Conservation (phyloP, 2,797 vertebrate genomes). For the Lates japonicus region DNA sequence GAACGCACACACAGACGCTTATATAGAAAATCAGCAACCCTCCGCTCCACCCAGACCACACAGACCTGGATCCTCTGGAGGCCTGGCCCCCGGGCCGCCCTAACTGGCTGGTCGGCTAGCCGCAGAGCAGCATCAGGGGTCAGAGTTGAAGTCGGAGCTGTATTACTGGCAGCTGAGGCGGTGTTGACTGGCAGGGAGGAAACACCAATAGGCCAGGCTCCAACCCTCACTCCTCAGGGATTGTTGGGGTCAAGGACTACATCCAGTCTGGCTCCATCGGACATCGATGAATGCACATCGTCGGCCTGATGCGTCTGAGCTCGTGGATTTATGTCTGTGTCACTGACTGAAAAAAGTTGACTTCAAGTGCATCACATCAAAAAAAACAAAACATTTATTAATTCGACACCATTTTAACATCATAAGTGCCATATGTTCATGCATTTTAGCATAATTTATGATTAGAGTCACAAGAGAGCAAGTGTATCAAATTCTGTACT, state of each 20-base stretch:
- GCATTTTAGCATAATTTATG: neutral
- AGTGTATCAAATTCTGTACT: neutral
- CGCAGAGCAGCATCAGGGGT: slow-evolving; percentile 41
- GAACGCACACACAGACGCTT: neutral
- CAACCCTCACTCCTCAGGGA: slow-evolving; percentile 55
- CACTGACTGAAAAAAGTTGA: neutral
- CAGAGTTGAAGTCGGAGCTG: slow-evolving; percentile 54
- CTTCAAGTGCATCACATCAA: neutral
- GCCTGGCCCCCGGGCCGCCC: slow-evolving; percentile 8
- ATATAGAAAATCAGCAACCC: slow-evolving; percentile 22
- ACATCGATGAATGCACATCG: slow-evolving; percentile 60
- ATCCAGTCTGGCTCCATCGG: slow-evolving; percentile 73
- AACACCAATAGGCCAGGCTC: slow-evolving; percentile 61
- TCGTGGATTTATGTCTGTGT: neutral
- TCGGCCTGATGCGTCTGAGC: slow-evolving; percentile 5
- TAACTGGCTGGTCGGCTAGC: slow-evolving; percentile 19
- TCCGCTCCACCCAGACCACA: slow-evolving; percentile 59
- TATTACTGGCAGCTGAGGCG: slow-evolving; percentile 69
- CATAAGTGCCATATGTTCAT: neutral
- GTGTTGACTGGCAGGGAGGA: slow-evolving; percentile 67
- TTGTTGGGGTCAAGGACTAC: slow-evolving; percentile 66
- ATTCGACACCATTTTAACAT: neutral
- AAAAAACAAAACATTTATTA: neutral
- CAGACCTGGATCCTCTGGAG: slow-evolving; percentile 56
- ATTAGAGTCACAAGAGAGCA: slow-evolving; percentile 1